Percentiles rank a stretch among this genome's conserved stretches.
Evolutionary conservation across 35 echinoderm and acorn worm genomes (phyloP).

Genomic region (Ptychodera flava): DNA sequence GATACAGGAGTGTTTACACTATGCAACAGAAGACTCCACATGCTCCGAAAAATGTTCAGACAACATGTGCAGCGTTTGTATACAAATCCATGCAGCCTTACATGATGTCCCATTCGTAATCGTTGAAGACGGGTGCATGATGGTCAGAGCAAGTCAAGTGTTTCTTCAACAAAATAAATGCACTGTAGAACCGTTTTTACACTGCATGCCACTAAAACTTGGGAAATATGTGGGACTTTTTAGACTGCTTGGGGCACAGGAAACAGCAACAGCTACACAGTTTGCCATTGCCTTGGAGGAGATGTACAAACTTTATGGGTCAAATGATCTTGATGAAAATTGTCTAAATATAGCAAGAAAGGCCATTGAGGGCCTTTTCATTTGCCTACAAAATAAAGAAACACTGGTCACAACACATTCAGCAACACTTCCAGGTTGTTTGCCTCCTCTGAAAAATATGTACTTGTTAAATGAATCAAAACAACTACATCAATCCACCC

Average conservation of each 20-base stretch:
- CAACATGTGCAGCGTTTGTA: neutral
- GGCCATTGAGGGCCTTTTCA: neutral
- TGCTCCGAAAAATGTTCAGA: neutral
- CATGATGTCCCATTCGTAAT: neutral
- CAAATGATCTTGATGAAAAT: neutral
- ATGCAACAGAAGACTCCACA: neutral
- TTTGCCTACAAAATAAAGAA: neutral
- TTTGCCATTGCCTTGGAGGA: neutral
- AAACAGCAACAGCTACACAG: neutral
- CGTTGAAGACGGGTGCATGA: neutral
- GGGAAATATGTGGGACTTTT: neutral
- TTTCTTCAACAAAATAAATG: neutral
- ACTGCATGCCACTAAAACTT: neutral
- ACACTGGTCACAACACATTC: neutral
- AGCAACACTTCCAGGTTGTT: neutral
- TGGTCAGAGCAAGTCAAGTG: neutral
- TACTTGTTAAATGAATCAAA: neutral
- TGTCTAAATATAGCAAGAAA: neutral
- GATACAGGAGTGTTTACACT: neutral
- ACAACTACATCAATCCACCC: neutral
- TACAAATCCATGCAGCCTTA: neutral
- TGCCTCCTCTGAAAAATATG: neutral
- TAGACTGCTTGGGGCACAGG: neutral
- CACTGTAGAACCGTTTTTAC: neutral
- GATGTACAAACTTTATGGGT: neutral